Evolutionary conservation across 2,888 invertebrate species (phyloP).

Genomic region (Dynastes maya): DNA sequence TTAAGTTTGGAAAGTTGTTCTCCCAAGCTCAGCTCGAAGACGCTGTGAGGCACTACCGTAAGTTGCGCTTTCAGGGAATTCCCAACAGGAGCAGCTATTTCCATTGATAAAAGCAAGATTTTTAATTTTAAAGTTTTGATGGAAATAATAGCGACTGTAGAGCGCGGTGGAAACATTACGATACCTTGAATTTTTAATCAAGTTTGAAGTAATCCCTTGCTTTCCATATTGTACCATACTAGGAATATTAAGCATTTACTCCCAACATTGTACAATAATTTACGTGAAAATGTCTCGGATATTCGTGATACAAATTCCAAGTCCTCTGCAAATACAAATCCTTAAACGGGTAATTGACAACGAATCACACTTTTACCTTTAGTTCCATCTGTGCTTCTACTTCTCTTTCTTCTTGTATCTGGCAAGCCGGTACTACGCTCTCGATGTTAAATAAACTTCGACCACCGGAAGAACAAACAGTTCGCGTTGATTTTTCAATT

Average conservation of each 20-base stretch:
- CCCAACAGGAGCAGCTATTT: slow-evolving; percentile 29
- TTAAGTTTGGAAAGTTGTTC: slow-evolving; percentile 43
- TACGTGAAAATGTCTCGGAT: background rate
- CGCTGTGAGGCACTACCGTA: background rate
- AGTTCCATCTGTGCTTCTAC: background rate
- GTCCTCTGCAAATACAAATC: background rate
- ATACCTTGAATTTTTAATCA: slow-evolving; percentile 35
- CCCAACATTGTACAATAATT: background rate
- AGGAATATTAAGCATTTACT: background rate
- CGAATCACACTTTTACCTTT: slow-evolving; percentile 16
- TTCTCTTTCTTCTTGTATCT: slow-evolving; percentile 18
- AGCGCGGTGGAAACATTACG: slow-evolving; percentile 1
- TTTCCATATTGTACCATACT: background rate
- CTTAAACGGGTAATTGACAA: slow-evolving; percentile 13
- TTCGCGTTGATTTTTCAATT: slow-evolving; percentile 46
- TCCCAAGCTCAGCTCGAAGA: slow-evolving; percentile 9
- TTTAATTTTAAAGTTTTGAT: slow-evolving; percentile 41
- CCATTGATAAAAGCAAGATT: slow-evolving; percentile 47
- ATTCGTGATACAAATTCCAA: no score
- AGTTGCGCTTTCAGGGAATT: slow-evolving; percentile 38
- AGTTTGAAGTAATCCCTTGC: slow-evolving; percentile 8
- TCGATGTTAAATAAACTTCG: slow-evolving; percentile 41
- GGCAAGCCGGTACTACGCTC: background rate
- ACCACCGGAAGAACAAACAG: slow-evolving; percentile 43
- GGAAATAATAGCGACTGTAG: slow-evolving; percentile 13